Evolutionary conservation across 2,888 invertebrate species (phyloP).

Genomic region (Cylloceria caligata): DNA sequence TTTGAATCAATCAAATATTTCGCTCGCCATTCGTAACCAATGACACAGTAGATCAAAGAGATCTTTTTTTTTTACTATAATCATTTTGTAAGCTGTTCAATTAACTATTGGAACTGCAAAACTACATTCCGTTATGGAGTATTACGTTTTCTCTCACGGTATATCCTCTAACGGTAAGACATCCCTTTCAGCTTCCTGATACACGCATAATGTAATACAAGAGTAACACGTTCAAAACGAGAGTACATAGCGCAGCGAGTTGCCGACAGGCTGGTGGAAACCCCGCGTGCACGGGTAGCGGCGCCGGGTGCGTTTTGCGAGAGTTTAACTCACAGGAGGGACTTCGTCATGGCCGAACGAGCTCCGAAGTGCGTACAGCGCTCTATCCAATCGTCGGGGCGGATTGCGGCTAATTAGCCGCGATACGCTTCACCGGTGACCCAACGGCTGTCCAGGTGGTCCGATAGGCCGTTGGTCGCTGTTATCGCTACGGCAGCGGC

Average conservation of each 20-base stretch:
- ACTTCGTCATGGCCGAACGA: constrained; percentile 78
- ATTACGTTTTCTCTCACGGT: neutral
- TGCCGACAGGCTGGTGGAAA: constrained; percentile 7
- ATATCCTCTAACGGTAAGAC: constrained; percentile 26
- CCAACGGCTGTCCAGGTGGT: constrained; percentile 75
- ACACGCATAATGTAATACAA: constrained; percentile 1
- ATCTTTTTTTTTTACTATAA: no score
- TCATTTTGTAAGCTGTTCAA: no score
- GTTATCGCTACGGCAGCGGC: constrained; percentile 15
- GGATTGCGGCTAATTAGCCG: constrained; percentile 78
- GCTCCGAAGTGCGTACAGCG: constrained; percentile 52
- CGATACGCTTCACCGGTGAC: constrained; percentile 75
- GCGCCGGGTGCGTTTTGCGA: constrained; percentile 50
- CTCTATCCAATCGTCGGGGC: constrained; percentile 76
- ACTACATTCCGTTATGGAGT: no score
- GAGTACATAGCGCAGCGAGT: constrained; percentile 1
- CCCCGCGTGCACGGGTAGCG: constrained; percentile 38
- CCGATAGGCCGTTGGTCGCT: constrained; percentile 62
- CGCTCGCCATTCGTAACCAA: no score
- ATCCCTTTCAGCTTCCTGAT: constrained; percentile 18
- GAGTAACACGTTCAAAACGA: constrained; percentile 28
- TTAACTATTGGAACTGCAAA: no score
- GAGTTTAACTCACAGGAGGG: constrained; percentile 74
- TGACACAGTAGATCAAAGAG: no score
- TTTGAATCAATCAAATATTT: no score